Conservation (phyloP, 2,797 vertebrate genomes). For the Staurois parvus region DNA sequence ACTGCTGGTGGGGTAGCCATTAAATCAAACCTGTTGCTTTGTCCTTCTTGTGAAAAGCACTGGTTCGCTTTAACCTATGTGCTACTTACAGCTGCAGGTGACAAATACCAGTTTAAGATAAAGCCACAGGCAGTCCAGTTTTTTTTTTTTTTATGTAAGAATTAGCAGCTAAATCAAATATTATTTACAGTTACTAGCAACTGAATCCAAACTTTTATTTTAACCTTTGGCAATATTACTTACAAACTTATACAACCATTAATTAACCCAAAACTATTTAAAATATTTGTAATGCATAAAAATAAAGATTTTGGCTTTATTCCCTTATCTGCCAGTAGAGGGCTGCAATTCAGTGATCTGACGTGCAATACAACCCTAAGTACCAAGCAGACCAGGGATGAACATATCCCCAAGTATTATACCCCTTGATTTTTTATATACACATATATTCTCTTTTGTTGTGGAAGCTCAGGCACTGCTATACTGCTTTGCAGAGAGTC, state of each 20-base stretch:
- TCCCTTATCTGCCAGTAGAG: constrained; percentile 18
- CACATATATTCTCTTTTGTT: constrained; percentile 80
- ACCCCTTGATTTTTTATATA: constrained; percentile 72
- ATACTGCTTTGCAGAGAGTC: constrained; percentile 66
- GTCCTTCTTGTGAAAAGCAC: neutral
- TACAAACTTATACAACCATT: constrained; percentile 91
- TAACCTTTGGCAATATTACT: constrained; percentile 98
- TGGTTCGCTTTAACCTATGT: constrained; percentile 81
- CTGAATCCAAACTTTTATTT: constrained; percentile 77
- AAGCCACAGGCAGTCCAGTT: constrained; percentile 80
- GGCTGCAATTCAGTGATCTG: constrained; percentile 8
- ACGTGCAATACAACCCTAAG: constrained; percentile 7
- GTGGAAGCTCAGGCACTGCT: constrained; percentile 82
- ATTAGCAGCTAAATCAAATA: constrained; percentile 87
- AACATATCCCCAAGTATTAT: constrained; percentile 72
- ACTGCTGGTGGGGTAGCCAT: neutral
- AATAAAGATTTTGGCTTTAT: constrained; percentile 99
- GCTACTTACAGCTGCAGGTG: constrained; percentile 85
- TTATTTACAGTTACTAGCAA: constrained; percentile 89
- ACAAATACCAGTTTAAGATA: constrained; percentile 76
- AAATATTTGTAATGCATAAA: constrained; percentile 99
- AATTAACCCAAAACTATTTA: constrained; percentile 97
- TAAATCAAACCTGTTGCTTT: neutral
- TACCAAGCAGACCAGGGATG: constrained; percentile 22
- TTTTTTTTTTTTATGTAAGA: constrained; percentile 75